Percentiles rank a stretch among this genome's conserved stretches.
Conservation (phyloP, 2,113 vertebrate species). For the Platycercus adscitus region DNA sequence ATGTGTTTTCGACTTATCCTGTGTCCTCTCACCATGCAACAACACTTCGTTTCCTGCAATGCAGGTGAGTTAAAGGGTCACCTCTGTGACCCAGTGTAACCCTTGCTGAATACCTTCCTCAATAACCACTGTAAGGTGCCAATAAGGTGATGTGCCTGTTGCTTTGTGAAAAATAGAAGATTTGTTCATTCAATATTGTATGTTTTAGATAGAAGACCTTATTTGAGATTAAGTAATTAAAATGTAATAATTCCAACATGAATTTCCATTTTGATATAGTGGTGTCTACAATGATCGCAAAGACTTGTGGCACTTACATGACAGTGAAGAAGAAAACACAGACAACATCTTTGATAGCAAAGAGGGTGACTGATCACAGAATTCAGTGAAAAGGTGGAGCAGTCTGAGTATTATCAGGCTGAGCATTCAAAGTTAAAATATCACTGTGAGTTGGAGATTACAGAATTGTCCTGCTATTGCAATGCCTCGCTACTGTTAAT, state of each 20-base stretch:
- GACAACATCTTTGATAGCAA: background rate
- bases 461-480: background rate
- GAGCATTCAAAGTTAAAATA: background rate
- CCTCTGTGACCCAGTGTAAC: background rate
- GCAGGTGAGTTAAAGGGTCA: background rate
- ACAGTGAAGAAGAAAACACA: background rate
- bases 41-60: background rate
- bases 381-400: background rate
- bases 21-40: background rate
- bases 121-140: background rate
- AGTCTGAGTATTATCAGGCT: background rate
- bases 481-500: background rate
- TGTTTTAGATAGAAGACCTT: background rate
- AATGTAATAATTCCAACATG: background rate
- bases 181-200: background rate
- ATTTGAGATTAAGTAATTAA: background rate
- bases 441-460: background rate
- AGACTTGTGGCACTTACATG: background rate
- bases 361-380: background rate
- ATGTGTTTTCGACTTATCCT: background rate
- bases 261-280: background rate
- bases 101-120: background rate
- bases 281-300: background rate
- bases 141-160: background rate
- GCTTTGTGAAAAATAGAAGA: background rate